phyloP scores from a whole-genome alignment of 1,140 invertebrate species.

The Conus ventricosus region DNA sequence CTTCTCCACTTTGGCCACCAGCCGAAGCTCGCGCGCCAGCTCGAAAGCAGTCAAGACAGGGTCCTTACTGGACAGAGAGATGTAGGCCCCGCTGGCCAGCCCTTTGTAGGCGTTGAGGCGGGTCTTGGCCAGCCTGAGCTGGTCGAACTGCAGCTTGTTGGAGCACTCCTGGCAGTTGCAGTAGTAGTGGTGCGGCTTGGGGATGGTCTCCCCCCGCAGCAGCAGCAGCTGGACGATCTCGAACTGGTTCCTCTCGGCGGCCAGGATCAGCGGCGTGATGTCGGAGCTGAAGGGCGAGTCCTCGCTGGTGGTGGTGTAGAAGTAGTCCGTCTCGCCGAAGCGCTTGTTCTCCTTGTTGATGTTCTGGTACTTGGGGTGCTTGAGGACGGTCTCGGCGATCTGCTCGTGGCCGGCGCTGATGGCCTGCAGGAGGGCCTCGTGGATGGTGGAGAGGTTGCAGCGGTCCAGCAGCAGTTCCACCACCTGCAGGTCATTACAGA shows the following conservation, averaged over 20 bases:
- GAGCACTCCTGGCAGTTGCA: conserved; percentile 79
- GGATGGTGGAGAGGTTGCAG: conserved; percentile 67
- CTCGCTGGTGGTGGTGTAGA: conserved; percentile 64
- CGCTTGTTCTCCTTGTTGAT: conserved; percentile 66
- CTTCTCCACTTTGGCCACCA: conserved; percentile 72
- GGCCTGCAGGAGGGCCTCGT: conserved; percentile 72
- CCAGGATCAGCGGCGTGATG: conserved; percentile 73
- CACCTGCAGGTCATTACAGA: conserved; percentile 49
- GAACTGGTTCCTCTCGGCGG: conserved; percentile 72
- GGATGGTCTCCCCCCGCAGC: conserved; percentile 70
- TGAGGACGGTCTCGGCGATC: conserved; percentile 71
- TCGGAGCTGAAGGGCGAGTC: conserved; percentile 69
- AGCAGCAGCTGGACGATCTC: conserved; percentile 74
- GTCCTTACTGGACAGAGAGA: conserved; percentile 81
- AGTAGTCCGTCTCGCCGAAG: conserved; percentile 65
- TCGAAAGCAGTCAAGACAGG: conserved; percentile 82
- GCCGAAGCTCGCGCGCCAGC: conserved; percentile 78
- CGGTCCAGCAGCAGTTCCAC: conserved; percentile 69
- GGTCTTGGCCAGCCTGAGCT: conserved; percentile 68
- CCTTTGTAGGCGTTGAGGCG: conserved; percentile 72
- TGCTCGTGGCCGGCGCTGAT: conserved; percentile 72
- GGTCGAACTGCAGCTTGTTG: conserved; percentile 74
- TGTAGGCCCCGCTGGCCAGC: conserved; percentile 77
- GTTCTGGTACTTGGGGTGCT: conserved; percentile 70
- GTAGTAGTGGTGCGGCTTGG: conserved; percentile 79